Evolutionary conservation across 2,113 vertebrate species (phyloP), one percentile per base, ranked within the genome.

Genomic region (Clarias batrachus): DNA sequence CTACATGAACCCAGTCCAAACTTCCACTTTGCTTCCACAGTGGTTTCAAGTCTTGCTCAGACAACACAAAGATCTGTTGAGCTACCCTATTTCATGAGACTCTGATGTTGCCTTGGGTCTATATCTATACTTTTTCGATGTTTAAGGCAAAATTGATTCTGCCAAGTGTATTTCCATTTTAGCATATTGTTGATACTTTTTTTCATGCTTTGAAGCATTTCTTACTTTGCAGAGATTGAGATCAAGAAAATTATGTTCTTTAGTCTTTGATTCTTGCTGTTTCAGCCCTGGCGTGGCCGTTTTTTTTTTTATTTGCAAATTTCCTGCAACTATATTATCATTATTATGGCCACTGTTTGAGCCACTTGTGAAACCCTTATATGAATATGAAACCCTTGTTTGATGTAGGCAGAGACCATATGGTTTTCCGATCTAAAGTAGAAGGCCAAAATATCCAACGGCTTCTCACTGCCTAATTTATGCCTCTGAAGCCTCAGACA

Each of bases 361-460:
- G 93, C 93, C 90, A 90, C 92, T 92, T 91, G 91, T 87, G 89
- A 94, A 92, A 94, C 85, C 91, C 92, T 91, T 91, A 37, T 37
- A 92, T 91, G 91, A 93, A 93, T 93, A 93, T 87, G 89, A 94
- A 92, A 94, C 85, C 91, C 92, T 91, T 91, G 90, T 93, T 91
- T 83, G 84, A 87, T 89, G 93, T 52, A 82, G 78, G 92, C 71
- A 90, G 91, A 90, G 92, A 89, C 87, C 94, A 95, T 94, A 88
- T 94, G 94, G 91, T 95, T 94, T 93, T 92, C 84, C 86, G 82
- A 93, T 94, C 89, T 86, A 91, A 92, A 90, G 89, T 82, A 84
- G 91, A 92, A 90, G 88, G 92, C 91, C 93, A 93, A 93, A 94
- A 92, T 90, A 93, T 90, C 87, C 86, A 88, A 65, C 78, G 62